A percentile compares a stretch with the other conserved stretches of the same genome.
phyloP scores from a whole-genome alignment of 2,888 invertebrate genomes.

The Ochropleura plecta region DNA sequence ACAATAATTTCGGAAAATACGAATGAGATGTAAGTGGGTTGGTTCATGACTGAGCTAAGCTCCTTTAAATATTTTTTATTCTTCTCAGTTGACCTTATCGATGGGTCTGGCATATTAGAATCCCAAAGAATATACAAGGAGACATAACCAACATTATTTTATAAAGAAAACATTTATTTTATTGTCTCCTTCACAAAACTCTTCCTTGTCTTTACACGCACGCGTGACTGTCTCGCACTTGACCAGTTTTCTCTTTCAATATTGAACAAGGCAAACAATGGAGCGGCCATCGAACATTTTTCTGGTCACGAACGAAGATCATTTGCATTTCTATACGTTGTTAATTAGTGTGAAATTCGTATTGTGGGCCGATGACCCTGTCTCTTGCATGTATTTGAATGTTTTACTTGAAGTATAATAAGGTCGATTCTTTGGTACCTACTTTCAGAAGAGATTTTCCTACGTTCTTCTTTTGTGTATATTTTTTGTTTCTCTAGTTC shows the following conservation, averaged over 20 bases:
- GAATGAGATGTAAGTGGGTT: too few species aligned
- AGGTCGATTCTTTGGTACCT: neutral
- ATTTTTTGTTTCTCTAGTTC: neutral
- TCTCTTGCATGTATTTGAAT: conserved; percentile 36
- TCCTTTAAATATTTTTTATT: too few species aligned
- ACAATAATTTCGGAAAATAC: too few species aligned
- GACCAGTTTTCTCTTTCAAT: conserved; percentile 45
- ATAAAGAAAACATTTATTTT: too few species aligned
- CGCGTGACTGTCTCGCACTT: conserved; percentile 13
- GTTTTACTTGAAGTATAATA: neutral
- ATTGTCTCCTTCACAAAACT: too few species aligned
- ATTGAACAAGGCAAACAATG: conserved; percentile 43
- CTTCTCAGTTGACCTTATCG: too few species aligned
- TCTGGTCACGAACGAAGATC: conserved; percentile 45
- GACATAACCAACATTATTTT: too few species aligned
- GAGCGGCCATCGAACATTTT: conserved; percentile 24
- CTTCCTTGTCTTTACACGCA: neutral
- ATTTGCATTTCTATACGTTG: conserved; percentile 51
- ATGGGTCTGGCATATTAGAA: too few species aligned
- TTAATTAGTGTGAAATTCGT: conserved; percentile 54
- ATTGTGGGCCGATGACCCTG: conserved; percentile 38
- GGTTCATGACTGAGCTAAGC: too few species aligned
- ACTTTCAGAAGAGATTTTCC: neutral
- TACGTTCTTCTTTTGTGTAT: neutral
- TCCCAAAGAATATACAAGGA: too few species aligned